phyloP scores from a whole-genome alignment of 2,888 invertebrate species.

The Tipula unca region DNA sequence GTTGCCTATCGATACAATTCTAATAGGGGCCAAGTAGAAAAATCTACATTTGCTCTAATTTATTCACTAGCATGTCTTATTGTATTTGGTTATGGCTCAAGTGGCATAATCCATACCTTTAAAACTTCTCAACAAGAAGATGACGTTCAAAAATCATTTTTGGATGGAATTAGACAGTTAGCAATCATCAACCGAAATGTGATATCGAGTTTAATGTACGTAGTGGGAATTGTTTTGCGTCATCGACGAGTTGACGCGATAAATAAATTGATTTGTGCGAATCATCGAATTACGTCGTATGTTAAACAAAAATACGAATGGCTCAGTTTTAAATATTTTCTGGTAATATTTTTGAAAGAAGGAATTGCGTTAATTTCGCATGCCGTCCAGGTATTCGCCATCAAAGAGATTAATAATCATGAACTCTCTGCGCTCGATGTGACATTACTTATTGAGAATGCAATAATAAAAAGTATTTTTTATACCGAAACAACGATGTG shows the following conservation, averaged over 20 bases:
- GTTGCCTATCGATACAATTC: not conserved
- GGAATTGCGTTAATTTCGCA: not conserved
- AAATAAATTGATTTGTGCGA: not conserved
- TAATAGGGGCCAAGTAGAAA: not conserved
- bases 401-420: not conserved
- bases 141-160: not conserved
- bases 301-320: not conserved
- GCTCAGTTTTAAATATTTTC: not conserved
- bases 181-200: not conserved
- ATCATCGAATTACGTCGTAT: not conserved
- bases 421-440: not conserved
- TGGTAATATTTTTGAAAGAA: not conserved
- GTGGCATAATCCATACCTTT: not conserved
- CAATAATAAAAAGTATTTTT: not conserved
- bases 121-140: not conserved
- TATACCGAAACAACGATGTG: not conserved
- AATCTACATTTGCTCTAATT: not conserved
- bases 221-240: not conserved
- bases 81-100: not conserved
- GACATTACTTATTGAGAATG: not conserved
- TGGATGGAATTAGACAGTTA: not conserved
- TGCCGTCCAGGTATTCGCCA: not conserved
- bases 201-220: not conserved
- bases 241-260: not conserved
- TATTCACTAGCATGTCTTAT: not conserved